Evolutionary conservation across 2,113 vertebrate species (phyloP), one percentile per base, ranked within the genome.

Genomic region (Zapornia atra): DNA sequence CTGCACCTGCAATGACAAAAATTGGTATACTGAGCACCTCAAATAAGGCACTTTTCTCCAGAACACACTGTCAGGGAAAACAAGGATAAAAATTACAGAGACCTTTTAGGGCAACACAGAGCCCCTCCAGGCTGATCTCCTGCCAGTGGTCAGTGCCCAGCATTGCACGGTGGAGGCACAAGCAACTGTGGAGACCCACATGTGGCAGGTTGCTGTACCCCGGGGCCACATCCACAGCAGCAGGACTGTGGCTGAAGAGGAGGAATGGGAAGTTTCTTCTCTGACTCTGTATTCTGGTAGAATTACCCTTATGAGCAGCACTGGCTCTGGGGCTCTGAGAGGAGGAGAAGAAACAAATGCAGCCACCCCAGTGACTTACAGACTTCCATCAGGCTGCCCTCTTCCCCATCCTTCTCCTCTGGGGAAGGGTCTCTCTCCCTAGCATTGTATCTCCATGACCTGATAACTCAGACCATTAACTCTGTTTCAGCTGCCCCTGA

Each of bases 241-340:
- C 69, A 29, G 40, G 5, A 29, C 44, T 31, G 38, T 1, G 4
- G 36, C 4, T 0, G 0, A 4, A 4, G 26, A 75, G 38, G 25
- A 64, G 56, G 29, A 75, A 38, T 25, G 60, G 56, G 25, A 85
- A 48, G 5, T 40, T 57, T 72, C 66, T 38, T 48, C 57, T 18
- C 65, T 79, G 11, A 22, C 53, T 76, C 38, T 5, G 2, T 44
- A 40, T 72, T 18, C 15, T 51, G 42, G 26, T 36, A n/a, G 38
- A 34, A 28, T 64, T 61, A 28, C 8, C 24, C n/a, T 34, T 53
- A 33, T 14, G 50, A 36, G 44, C n/a, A 50, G 26, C 11, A 3
- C 38, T 50, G 36, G 20, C 20, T 53, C 50, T 79, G 34, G 18
- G 18, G 18, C 9, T 72, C 48, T 50, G 54, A 66, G 21, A 25